Conservation (phyloP, 2,888 invertebrate species). For the Ceramica pisi region DNA sequence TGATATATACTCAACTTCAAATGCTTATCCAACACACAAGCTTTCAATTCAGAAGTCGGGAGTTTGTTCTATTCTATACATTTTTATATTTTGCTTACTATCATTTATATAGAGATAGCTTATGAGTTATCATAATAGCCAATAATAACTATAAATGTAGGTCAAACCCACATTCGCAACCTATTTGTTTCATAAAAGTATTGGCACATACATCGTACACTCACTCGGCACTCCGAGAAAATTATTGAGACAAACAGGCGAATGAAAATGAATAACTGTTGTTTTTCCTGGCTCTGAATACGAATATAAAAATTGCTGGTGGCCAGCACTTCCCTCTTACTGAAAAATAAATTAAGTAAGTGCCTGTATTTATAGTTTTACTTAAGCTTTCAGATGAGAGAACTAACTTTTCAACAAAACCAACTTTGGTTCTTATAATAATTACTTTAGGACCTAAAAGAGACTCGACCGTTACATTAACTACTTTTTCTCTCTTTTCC, state of each 20-base stretch:
- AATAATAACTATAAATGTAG: slow-evolving; percentile 24
- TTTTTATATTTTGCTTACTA: not conserved
- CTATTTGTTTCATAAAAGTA: slow-evolving; percentile 10
- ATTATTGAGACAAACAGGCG: slow-evolving; percentile 41
- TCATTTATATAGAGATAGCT: not conserved
- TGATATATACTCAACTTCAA: not conserved
- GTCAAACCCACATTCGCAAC: slow-evolving; percentile 15
- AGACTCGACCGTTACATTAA: not conserved
- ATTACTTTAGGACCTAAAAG: not conserved
- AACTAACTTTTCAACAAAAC: not conserved
- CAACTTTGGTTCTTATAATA: not conserved
- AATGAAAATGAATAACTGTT: slow-evolving; percentile 48
- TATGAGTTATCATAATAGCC: not conserved
- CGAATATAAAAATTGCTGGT: slow-evolving; percentile 27
- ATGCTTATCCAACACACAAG: too few species aligned
- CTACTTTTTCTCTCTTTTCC: not conserved
- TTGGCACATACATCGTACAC: slow-evolving; percentile 32
- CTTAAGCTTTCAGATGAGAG: not conserved
- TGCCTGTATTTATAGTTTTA: slow-evolving; percentile 1
- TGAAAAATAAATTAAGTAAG: slow-evolving; percentile 16
- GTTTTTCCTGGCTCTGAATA: slow-evolving; percentile 49
- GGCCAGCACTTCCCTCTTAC: not conserved
- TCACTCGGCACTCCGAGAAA: slow-evolving; percentile 32
- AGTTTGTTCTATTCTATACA: not conserved
- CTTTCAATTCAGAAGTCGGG: too few species aligned